Percentiles rank a stretch among this genome's conserved stretches.
These are phyloP conservation scores for Lasioglossum oenotherae DNA, from an alignment of 2,888 invertebrate genomes.

Conservation along the genomic window DNA sequence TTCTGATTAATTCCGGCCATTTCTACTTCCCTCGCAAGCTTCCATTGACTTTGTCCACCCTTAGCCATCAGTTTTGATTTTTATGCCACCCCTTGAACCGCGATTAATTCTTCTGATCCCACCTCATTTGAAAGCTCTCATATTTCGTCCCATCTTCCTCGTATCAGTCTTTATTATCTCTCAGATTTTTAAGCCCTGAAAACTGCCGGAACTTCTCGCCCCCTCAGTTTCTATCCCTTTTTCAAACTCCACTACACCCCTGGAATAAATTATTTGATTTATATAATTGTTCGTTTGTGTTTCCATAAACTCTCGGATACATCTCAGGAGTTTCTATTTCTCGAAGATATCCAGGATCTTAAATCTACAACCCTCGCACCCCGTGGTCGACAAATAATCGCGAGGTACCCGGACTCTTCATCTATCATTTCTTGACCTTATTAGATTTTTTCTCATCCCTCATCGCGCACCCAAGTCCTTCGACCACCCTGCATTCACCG, in stretches of 20 bases:
- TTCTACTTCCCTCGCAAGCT: not conserved
- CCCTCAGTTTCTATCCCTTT: not conserved
- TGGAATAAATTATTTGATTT: not conserved
- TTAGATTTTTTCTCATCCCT: not conserved
- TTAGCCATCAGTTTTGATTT: not conserved
- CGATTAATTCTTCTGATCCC: not conserved
- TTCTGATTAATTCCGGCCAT: not conserved
- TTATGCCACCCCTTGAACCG: not conserved
- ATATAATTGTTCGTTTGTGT: not conserved
- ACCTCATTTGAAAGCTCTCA: not conserved
- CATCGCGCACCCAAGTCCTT: not conserved
- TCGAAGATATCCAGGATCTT: not conserved
- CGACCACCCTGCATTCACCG: not conserved
- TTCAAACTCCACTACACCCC: not conserved
- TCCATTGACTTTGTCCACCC: not conserved
- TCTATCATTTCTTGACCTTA: slow-evolving; percentile 8
- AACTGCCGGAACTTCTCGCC: not conserved
- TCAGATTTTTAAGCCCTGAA: not conserved
- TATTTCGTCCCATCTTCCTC: not conserved
- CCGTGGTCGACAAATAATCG: not conserved
- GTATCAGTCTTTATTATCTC: not conserved
- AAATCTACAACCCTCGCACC: not conserved
- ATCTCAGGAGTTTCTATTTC: not conserved
- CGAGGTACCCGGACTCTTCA: not conserved
- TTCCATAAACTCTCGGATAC: not conserved